Evolutionary conservation across 2,888 invertebrate genomes (phyloP), one percentile per base, ranked within the genome.

Genomic region (Mesorhabditis belari): DNA sequence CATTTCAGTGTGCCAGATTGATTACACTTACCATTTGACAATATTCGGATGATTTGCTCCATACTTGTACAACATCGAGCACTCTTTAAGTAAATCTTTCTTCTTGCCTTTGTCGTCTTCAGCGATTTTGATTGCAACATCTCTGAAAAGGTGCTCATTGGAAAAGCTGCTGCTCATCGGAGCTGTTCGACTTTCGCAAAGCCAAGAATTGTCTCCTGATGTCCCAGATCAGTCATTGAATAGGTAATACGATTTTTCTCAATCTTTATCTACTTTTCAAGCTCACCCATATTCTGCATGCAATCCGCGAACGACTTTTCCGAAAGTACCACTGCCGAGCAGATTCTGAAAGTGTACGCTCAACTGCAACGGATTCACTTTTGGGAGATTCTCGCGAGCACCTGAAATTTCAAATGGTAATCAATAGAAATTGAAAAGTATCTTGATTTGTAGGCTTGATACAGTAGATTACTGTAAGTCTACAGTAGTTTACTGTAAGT

Each of bases 1-100:
- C n/a, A n/a, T n/a, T n/a, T n/a, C n/a, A n/a, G n/a, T n/a, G n/a
- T n/a, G n/a, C n/a, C n/a, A n/a, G n/a, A n/a, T n/a, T n/a, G n/a
- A n/a, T n/a, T n/a, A n/a, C n/a, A 54, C 17, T 23, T 49, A 35
- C 27, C 27, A 63, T 63, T 55, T 56, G 23, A 67, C 60, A n/a
- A 62, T 57, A 55, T 63, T 60, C 3, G 61, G 28, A 56, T 67
- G 17, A 6, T 44, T 61, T 28, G 57, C 25, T 9, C 44, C 44
- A 35, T 67, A 29, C 4, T 49, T 26, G 57, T 60, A 61, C 70
- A 70, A 67, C 9, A 63, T 57, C 52, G 65, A 67, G 0, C 67
- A 65, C 50, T 70, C 70, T 29, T 61, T 50, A 19, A 66, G 62
- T 49, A 70, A 54, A 23, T 53, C 53, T n/a, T n/a, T n/a, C 23